phyloP scores from a whole-genome alignment of 2,888 invertebrate genomes.

The Meiosimyza decipiens region DNA sequence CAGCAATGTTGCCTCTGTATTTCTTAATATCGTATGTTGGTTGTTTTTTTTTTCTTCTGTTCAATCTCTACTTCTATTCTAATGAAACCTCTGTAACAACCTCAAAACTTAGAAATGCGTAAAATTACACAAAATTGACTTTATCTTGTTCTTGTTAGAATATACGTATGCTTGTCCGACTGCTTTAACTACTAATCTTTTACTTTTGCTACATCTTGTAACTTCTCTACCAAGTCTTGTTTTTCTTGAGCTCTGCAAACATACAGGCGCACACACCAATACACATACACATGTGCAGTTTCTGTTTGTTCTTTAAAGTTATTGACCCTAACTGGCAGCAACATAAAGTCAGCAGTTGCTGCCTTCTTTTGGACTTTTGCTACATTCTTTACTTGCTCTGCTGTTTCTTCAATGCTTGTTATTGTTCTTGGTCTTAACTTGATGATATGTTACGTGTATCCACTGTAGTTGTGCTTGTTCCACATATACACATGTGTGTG shows the following conservation, averaged over 20 bases:
- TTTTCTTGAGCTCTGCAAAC: neutral
- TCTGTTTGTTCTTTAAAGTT: constrained; percentile 4
- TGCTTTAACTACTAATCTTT: too few species aligned
- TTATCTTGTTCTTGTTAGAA: too few species aligned
- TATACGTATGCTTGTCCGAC: too few species aligned
- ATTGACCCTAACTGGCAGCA: constrained; percentile 5
- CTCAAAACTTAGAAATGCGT: neutral
- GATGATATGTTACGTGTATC: constrained; percentile 5
- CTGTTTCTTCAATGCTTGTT: neutral
- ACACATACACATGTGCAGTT: too few species aligned
- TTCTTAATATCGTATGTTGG: neutral
- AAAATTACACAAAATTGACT: too few species aligned
- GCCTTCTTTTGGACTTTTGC: neutral
- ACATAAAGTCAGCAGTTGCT: neutral
- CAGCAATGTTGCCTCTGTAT: neutral
- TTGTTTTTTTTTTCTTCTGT: neutral
- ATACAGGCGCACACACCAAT: too few species aligned
- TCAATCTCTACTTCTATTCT: neutral
- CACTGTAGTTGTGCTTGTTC: neutral
- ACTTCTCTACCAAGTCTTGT: neutral
- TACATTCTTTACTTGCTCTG: neutral
- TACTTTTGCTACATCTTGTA: too few species aligned
- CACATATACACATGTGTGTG: too few species aligned
- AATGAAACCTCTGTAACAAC: neutral
- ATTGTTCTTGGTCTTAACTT: neutral